Percentiles rank a stretch among this genome's conserved stretches.
Evolutionary conservation across 2,113 vertebrate genomes (phyloP).

Genomic region (Aptenodytes patagonicus): DNA sequence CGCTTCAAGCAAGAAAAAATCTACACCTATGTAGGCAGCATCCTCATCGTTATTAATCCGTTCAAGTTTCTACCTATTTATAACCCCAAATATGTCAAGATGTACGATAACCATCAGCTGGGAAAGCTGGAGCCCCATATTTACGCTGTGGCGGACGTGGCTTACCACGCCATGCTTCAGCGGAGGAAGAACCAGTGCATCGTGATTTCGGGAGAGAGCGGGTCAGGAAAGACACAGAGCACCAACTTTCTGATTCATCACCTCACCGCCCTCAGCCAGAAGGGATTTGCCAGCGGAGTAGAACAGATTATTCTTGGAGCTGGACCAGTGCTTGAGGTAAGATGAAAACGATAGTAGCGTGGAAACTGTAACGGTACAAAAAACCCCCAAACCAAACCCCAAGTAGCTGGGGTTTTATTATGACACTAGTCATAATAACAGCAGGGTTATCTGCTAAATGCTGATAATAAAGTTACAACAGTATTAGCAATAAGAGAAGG

Average conservation of each 20-base stretch:
- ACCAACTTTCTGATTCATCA: conserved; percentile 99
- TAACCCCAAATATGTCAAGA: conserved; percentile 98
- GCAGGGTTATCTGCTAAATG: not conserved
- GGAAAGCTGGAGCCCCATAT: conserved; percentile 96
- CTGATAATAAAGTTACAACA: not conserved
- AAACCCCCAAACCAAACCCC: accelerated
- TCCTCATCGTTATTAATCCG: conserved; percentile 97
- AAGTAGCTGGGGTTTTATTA: not conserved
- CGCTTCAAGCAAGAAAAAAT: conserved; percentile 97
- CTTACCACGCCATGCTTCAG: conserved; percentile 96
- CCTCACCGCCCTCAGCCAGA: conserved; percentile 97
- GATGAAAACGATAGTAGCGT: not conserved
- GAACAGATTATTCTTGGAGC: conserved; percentile 99
- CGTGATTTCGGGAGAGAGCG: conserved; percentile 97
- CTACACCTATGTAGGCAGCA: conserved; percentile 97
- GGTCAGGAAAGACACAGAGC: conserved; percentile 98
- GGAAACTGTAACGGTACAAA: not conserved
- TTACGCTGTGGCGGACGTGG: conserved; percentile 95
- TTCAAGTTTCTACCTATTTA: conserved; percentile 99
- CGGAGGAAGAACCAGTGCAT: conserved; percentile 94
- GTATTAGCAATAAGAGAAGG: not conserved
- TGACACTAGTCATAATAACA: not conserved
- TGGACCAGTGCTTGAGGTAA: conserved; percentile 97
- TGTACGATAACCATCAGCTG: conserved; percentile 97
- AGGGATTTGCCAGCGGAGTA: conserved; percentile 97